Evolutionary conservation across 2,888 invertebrate genomes (phyloP).

Genomic region (Chironomus riparius): DNA sequence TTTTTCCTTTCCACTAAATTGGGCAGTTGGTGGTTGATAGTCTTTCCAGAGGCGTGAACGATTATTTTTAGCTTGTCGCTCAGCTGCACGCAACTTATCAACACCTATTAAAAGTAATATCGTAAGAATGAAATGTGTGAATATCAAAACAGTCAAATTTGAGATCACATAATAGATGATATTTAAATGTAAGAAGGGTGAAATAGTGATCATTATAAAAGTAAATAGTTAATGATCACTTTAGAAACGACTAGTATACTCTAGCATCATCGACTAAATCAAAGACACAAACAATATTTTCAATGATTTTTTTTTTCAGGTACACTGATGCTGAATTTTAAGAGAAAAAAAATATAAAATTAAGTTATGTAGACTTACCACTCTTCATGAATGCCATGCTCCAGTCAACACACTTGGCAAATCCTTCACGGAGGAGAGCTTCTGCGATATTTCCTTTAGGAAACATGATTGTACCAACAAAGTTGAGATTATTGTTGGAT

Average conservation of each 20-base stretch:
- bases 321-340: background rate
- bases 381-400: conserved; percentile 73
- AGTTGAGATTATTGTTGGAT: conserved; percentile 85
- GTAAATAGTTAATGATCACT: conserved; percentile 33
- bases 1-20: conserved; percentile 66
- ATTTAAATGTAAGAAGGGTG: conserved; percentile 38
- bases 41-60: conserved; percentile 85
- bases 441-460: conserved; percentile 93
- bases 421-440: conserved; percentile 76
- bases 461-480: conserved; percentile 87
- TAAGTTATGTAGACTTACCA: conserved; percentile 42
- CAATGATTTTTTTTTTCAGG: conserved; percentile 17
- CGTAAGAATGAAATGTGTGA: background rate
- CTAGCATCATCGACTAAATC: conserved; percentile 29
- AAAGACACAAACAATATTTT: background rate
- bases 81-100: conserved; percentile 73
- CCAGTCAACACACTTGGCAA: conserved; percentile 91
- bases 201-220: conserved; percentile 35
- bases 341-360: too few relatives aligned
- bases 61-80: conserved; percentile 79
- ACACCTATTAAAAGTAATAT: conserved; percentile 50
- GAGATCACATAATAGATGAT: background rate
- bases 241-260: conserved; percentile 33
- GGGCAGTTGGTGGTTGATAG: conserved; percentile 66
- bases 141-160: background rate